phyloP scores from a whole-genome alignment of 2,113 vertebrate genomes.

The Rhipidura dahli region DNA sequence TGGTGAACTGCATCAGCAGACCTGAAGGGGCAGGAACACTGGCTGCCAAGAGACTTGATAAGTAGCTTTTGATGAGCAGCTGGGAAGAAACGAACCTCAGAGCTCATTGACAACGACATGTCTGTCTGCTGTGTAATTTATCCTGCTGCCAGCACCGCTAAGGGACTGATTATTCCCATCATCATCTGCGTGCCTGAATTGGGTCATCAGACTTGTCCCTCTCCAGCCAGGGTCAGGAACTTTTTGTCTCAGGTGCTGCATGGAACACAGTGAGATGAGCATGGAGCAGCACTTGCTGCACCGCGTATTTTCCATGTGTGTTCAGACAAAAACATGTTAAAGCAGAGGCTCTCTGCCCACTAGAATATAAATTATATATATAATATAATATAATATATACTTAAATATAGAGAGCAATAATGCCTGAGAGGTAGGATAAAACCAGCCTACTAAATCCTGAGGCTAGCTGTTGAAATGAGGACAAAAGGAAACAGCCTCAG shows the following conservation, averaged over 20 bases:
- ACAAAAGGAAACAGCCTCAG: not conserved
- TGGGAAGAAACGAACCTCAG: not conserved
- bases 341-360: not conserved
- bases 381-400: no score
- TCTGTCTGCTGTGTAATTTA: not conserved
- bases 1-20: not conserved
- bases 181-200: not conserved
- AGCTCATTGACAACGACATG: not conserved
- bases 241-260: not conserved
- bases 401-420: not conserved
- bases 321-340: not conserved
- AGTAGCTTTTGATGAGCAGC: not conserved
- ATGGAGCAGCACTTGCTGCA: not conserved
- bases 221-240: not conserved
- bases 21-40: not conserved
- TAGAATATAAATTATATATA: no score
- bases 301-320: fast-evolving
- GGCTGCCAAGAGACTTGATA: not conserved
- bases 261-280: not conserved
- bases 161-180: not conserved
- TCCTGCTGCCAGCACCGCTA: not conserved
- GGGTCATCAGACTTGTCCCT: not conserved
- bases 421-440: not conserved
- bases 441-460: not conserved
- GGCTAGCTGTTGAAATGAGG: not conserved